Base-by-base conservation (phyloP, 2,797 vertebrate genomes). In the Acrossocheilus fasciatus region DNA sequence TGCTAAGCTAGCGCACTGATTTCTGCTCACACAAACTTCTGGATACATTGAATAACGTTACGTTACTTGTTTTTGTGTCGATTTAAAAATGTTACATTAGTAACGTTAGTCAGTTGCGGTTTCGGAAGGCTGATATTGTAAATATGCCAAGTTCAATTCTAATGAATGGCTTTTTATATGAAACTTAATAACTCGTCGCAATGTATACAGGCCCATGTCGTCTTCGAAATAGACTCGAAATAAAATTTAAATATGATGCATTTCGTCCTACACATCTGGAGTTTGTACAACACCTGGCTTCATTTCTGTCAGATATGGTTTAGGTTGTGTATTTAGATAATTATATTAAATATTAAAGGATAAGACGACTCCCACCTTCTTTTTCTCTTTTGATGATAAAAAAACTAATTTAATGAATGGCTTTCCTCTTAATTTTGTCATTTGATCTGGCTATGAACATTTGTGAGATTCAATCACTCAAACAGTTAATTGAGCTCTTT, bases 1-100 rank as follows among this genome's bases (percentile, higher is more conserved):
- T 30, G 83, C 83, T 85, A 85, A 85, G 83, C 75, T 85, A 85
- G 66, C 47, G 47, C 36, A 45, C 36, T 45, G 83, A 34, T 69
- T 69, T 57, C n/a, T 68, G 14, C 45, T 64, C 47, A 39, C 17
- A 23, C 41, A 50, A n/a, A 36, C 4, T 30, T 23, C 4, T 34
- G 45, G 15, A 74, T 18, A 34, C 45, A 62, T 62, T 80, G 10
- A 45, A 64, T 15, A 26, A 26, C 26, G 26, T 26, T 26, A 26
- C 26, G 26, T 26, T 26, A 15, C 34, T 39, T 62, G 36, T 79
- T 23, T 43, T 79, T 9, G 3, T 79, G 57, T 73, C 41, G 2
- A 8, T 45, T 45, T n/a, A 23, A 15, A 23, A 14, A n/a, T 73
- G 12, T 73, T 39, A 41, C 68, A 47, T 45, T 45, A 3, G 23